A percentile compares a stretch with the other conserved stretches of the same genome.
Conservation (phyloP, 2,888 invertebrate species). For the Nomada ruficornis region DNA sequence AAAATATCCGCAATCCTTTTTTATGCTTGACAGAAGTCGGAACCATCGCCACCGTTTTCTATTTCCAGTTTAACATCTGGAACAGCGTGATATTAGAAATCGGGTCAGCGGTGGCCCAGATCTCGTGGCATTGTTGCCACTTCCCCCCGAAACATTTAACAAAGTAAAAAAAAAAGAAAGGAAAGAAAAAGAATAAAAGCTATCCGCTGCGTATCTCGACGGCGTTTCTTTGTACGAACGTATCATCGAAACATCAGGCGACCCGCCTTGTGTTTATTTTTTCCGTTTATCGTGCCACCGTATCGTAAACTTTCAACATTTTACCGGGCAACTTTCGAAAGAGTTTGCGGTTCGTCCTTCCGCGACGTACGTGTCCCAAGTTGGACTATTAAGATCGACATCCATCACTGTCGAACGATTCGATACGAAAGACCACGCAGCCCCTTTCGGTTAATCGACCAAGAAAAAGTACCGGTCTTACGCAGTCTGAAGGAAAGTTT, state of each 20-base stretch:
- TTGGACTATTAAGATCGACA: conserved; percentile 77
- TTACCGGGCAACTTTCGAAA: conserved; percentile 31
- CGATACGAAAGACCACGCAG: conserved; percentile 45
- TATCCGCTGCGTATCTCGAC: conserved; percentile 21
- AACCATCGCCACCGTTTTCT: conserved; percentile 1
- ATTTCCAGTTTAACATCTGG: conserved; percentile 48
- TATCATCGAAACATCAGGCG: conserved; percentile 42
- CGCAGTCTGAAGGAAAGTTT: conserved; percentile 35
- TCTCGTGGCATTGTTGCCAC: conserved; percentile 47
- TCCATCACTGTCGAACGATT: conserved; percentile 76
- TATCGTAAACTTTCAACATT: conserved; percentile 35
- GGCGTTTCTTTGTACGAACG: conserved; percentile 16
- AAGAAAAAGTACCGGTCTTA: conserved; percentile 42
- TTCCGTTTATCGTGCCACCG: conserved; percentile 14
- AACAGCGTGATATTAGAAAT: conserved; percentile 51
- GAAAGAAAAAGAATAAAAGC: background rate
- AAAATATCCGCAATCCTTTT: conserved; percentile 13
- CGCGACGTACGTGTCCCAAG: conserved; percentile 36
- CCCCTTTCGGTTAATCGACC: conserved; percentile 47
- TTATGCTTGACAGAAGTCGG: conserved; percentile 8
- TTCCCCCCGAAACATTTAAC: conserved; percentile 37
- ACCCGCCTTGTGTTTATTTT: conserved; percentile 20
- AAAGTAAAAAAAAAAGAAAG: conserved; percentile 16
- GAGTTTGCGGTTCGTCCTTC: conserved; percentile 23
- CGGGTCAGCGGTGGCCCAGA: conserved; percentile 55